Evolutionary conservation across 2,888 invertebrate genomes (phyloP), one percentile per base, ranked within the genome.

Genomic region (Resseliella maxima): DNA sequence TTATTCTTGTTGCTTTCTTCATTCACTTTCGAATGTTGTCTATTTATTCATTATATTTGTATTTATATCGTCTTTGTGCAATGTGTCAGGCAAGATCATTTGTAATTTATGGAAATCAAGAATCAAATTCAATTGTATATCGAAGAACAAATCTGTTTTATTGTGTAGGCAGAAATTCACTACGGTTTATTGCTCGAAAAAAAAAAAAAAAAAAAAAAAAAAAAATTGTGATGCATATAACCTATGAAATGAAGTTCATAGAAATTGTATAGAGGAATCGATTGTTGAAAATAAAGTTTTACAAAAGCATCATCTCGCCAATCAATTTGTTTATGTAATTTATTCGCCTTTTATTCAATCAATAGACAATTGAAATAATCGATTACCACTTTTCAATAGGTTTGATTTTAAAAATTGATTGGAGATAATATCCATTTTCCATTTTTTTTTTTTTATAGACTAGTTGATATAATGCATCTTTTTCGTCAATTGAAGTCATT

Each of bases 41-140:
- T 31, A 72, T 72, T 72, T 72, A 72, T 72, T 72, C 35, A 8
- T 24, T 50, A 24, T 24, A 72, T 72, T 72, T n/a, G 31, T 21
- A 8, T 0, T 31, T 59, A 3, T 6, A 72, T 72, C 1, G 27
- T 8, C 15, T 59, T 59, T 5, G n/a, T 59, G 59, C n/a, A n/a
- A 12, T 27, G 59, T 59, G 59, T 59, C 59, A 72, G 72, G 12
- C 12, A n/a, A 10, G 35, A 31, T 35, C 31, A 31, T 1, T 21
- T 72, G 72, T 72, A 35, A 72, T 72, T 35, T 72, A 72, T 72
- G 72, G 72, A 72, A 72, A 72, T 72, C 31, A 31, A 72, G 72
- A 72, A 72, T 31, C 72, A 72, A 2, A 72, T 72, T 72, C 72
- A 72, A 72, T 72, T 72, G 72, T 72, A 18, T 31, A 72, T 72